A percentile compares a stretch with the other conserved stretches of the same genome.
phyloP scores from a whole-genome alignment of 2,797 vertebrate genomes.

The Karalla daura region DNA sequence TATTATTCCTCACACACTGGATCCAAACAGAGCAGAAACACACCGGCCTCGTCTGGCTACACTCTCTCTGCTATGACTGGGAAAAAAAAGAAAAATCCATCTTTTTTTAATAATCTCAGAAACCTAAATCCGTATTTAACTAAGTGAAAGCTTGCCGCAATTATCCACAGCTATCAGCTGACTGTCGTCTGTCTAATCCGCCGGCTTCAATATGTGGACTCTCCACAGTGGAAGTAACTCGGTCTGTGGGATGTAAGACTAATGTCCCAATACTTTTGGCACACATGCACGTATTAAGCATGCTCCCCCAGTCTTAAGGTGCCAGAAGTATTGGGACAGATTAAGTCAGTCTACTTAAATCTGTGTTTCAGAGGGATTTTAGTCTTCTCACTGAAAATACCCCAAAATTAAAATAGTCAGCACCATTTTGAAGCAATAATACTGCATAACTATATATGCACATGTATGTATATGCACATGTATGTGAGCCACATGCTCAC shows the following conservation, averaged over 20 bases:
- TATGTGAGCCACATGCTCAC: slow-evolving; percentile 36
- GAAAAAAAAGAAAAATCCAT: too few species aligned
- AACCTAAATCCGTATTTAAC: neutral
- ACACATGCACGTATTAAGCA: slow-evolving; percentile 9
- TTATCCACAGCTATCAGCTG: slow-evolving; percentile 20
- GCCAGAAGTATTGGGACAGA: too few species aligned
- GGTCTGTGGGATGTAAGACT: slow-evolving; percentile 35
- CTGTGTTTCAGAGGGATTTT: slow-evolving; percentile 36
- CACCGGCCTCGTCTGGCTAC: neutral
- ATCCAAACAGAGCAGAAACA: too few species aligned
- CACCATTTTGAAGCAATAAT: slow-evolving; percentile 39
- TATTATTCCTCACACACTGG: too few species aligned
- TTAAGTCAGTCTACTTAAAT: too few species aligned
- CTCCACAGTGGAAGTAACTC: slow-evolving; percentile 21
- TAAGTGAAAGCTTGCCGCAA: slow-evolving; percentile 2
- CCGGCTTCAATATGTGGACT: slow-evolving; percentile 9
- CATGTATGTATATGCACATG: too few species aligned
- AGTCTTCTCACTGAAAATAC: slow-evolving; percentile 40
- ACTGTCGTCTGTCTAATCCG: slow-evolving; percentile 27
- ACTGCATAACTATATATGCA: slow-evolving; percentile 13
- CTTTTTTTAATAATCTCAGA: neutral
- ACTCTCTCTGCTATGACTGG: too few species aligned
- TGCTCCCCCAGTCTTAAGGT: too few species aligned
- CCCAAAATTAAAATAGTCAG: slow-evolving; percentile 57
- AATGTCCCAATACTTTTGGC: slow-evolving; percentile 41